Evolutionary conservation across 2,797 vertebrate species (phyloP), one percentile per base, ranked within the genome.

Genomic region (Bradypodion pumilum): DNA sequence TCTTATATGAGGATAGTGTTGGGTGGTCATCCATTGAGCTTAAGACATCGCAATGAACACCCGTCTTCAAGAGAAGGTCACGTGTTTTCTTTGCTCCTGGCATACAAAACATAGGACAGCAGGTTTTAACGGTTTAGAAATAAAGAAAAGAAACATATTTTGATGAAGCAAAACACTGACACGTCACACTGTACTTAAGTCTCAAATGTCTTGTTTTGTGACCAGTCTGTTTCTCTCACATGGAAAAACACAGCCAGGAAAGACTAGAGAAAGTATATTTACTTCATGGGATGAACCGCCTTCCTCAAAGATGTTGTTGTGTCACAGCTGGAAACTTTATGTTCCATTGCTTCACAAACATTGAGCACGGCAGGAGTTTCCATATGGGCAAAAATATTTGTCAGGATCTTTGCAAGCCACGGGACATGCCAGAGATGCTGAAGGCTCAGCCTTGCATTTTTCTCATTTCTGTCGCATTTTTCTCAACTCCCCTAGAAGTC

Each of bases 11-110:
- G 0, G 63, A 1, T 82, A 86, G 84, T 59, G 52, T 15, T 1
- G 82, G 86, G 86, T 80, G 89, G 88, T 35, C 83, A 82, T 85
- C 89, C 78, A 35, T 1, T 35, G 40, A 82, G 82, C 70, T 79
- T 77, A n/a, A 56, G 0, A 23, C 65, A 44, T 78, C 60, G 65
- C 23, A 7, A 60, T 32, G 77, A 42, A 75, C 86, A 87, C 87
- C n/a, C 12, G 85, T 63, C 74, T 80, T 89, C 74, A 42, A 8
- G 37, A 75, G 42, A n/a, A 5, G 5, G 29, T 15, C 3, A 4
- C 42, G 13, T 13, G 1, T 44, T 59, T 44, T 68, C 90, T 92
- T 88, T 85, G 78, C 84, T 82, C 79, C 66, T 86, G 52, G 91
- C 85, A 72, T 74, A 80, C n/a, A 85, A 78, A 12, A 69, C 70